Conservation (phyloP, 2,797 vertebrate genomes). For the Oreochromis grahami region DNA sequence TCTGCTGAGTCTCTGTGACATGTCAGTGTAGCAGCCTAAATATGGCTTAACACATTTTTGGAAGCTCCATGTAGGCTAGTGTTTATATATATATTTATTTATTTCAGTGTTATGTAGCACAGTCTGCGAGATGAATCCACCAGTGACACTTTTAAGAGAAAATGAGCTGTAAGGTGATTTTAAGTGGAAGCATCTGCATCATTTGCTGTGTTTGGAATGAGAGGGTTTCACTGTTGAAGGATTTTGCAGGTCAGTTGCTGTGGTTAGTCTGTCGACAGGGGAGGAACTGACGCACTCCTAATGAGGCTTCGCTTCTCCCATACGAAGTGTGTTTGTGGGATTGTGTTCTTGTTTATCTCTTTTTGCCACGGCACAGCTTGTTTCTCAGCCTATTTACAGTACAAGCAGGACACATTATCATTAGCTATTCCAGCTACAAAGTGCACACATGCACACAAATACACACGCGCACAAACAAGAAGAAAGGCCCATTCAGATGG, state of each 20-base stretch:
- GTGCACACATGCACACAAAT: background rate
- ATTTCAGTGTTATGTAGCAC: background rate
- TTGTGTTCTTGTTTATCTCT: conserved; percentile 31
- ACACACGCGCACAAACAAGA: background rate
- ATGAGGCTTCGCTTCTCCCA: background rate
- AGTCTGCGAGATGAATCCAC: too few species aligned
- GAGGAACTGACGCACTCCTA: conserved; percentile 8
- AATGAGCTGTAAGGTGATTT: background rate
- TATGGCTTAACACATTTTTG: background rate
- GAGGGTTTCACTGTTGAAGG: background rate
- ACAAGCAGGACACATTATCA: conserved; percentile 32
- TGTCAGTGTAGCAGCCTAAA: background rate
- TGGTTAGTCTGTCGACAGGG: background rate
- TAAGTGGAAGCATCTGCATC: background rate
- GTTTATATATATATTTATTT: background rate
- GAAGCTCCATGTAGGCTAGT: background rate
- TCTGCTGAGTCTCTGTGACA: background rate
- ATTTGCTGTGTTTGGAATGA: background rate
- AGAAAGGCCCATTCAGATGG: background rate
- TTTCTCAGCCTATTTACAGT: conserved; percentile 42
- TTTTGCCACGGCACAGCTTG: conserved; percentile 8
- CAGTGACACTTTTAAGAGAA: rapidly evolving
- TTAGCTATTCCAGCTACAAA: conserved; percentile 18
- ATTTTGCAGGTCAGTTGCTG: conserved; percentile 30
- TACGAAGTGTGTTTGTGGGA: background rate